phyloP scores from a whole-genome alignment of 2,797 vertebrate genomes.

The Cetoscarus ocellatus region DNA sequence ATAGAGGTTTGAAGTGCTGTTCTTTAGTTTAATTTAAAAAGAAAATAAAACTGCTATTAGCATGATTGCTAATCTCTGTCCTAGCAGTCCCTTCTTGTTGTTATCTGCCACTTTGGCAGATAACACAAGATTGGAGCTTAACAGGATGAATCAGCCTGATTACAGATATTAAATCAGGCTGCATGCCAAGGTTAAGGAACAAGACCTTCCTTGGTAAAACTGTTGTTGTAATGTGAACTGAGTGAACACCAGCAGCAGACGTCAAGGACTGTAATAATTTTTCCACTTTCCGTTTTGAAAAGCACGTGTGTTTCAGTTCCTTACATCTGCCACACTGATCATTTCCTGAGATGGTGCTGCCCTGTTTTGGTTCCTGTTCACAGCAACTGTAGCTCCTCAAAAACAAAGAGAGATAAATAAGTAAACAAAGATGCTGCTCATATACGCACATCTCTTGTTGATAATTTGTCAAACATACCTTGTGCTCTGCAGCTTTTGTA shows the following conservation, averaged over 20 bases:
- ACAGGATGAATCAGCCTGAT: no score
- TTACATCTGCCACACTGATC: background rate
- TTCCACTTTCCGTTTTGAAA: background rate
- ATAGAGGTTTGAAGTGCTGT: no score
- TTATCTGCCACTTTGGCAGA: no score
- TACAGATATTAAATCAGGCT: no score
- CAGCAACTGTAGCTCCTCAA: background rate
- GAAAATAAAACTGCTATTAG: no score
- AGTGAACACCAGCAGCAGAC: background rate
- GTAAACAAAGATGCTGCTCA: background rate
- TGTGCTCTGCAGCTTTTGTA: conserved; percentile 9
- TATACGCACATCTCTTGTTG: background rate
- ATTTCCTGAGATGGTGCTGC: background rate
- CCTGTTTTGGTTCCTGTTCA: background rate
- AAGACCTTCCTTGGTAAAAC: no score
- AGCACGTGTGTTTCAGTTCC: background rate
- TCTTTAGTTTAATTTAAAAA: no score
- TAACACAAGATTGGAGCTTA: no score
- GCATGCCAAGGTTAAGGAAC: no score
- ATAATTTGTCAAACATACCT: conserved; percentile 37
- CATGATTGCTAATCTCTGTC: no score
- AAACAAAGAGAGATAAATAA: background rate
- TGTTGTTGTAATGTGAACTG: background rate
- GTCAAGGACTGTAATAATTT: background rate
- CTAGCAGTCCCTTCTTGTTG: no score